Evolutionary conservation across 1,140 invertebrate genomes (phyloP), one percentile per base, ranked within the genome.

Genomic region (Metaphire vulgaris): DNA sequence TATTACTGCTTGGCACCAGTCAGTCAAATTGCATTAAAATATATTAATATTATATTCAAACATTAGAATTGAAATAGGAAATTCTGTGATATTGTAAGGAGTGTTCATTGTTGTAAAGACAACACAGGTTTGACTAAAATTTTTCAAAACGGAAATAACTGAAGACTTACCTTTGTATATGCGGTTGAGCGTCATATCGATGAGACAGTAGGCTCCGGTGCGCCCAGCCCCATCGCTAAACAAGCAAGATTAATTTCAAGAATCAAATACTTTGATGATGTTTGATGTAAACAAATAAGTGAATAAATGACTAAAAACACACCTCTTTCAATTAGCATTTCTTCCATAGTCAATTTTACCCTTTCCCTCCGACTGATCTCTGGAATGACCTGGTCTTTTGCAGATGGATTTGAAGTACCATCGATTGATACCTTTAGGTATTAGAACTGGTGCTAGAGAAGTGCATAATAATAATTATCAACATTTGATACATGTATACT

Each of bases 181-280:
- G 76, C 97, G 91, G 84, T 98, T 98, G 67, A 99, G 88, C 0
- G 99, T 95, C 92, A 99, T 96, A 86, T 99, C 98, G 81, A 99
- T 92, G 70, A 99, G 89, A 84, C 93, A 95, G 85, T 99, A 99
- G 0, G 97, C 97, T 66, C 97, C 97, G 75, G 95, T 95, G 75
- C 97, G 90, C 1, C 97, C 97, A 76, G 93, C 92, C 64, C 98
- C 98, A 87, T 98, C 95, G 86, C 93, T 95, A 80, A 29, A n/a
- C 6, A 12, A 21, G 41, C 41, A 56, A 56, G 21, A 21, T 21
- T 56, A 12, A 56, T 21, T 56, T 12, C 6, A 56, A 56, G 41
- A 21, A 56, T 12, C 6, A 21, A 56, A 21, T 21, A 56, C 21
- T 12, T 12, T 12, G 6, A 56, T 56, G 41, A 56, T 12, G 41